A percentile compares a stretch with the other conserved stretches of the same genome.
Conservation (phyloP, 1,140 invertebrate genomes). For the Melipona quadrifasciata region DNA sequence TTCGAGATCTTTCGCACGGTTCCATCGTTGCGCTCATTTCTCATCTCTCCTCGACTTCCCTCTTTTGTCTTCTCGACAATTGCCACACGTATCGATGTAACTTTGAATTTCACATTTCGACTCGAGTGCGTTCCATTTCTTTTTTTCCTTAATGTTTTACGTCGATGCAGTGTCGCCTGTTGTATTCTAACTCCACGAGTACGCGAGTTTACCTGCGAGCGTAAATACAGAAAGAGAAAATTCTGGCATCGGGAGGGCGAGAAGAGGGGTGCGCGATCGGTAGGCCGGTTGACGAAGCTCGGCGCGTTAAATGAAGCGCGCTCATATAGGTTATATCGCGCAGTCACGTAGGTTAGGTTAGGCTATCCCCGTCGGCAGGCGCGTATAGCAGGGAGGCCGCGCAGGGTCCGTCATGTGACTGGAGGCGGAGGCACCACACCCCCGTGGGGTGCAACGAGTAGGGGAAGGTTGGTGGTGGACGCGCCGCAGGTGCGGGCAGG, state of each 20-base stretch:
- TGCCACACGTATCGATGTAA: background rate
- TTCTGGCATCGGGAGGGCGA: background rate
- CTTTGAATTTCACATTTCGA: background rate
- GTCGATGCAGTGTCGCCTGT: background rate
- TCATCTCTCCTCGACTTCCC: background rate
- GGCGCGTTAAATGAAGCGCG: slow-evolving; percentile 40
- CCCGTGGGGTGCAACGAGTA: slow-evolving; percentile 67
- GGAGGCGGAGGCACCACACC: slow-evolving; percentile 79
- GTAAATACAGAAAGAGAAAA: background rate
- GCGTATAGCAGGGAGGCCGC: slow-evolving; percentile 67
- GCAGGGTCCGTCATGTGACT: slow-evolving; percentile 74
- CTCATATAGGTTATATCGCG: slow-evolving; percentile 32
- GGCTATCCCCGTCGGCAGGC: slow-evolving; percentile 43
- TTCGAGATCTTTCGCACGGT: background rate
- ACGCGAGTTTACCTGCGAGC: background rate
- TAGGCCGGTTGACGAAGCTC: slow-evolving; percentile 2
- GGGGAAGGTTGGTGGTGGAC: slow-evolving; percentile 58
- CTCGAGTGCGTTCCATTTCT: no score
- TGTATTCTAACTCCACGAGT: background rate
- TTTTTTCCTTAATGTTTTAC: background rate
- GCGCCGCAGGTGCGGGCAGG: slow-evolving; percentile 57
- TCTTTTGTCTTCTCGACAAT: background rate
- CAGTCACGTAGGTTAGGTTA: slow-evolving; percentile 48
- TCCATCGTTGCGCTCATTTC: background rate
- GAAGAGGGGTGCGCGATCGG: slow-evolving; percentile 18